Percentiles rank a stretch among this genome's conserved stretches.
Evolutionary conservation across 2,888 invertebrate genomes (phyloP).

Genomic region (Mechanitis mazaeus): DNA sequence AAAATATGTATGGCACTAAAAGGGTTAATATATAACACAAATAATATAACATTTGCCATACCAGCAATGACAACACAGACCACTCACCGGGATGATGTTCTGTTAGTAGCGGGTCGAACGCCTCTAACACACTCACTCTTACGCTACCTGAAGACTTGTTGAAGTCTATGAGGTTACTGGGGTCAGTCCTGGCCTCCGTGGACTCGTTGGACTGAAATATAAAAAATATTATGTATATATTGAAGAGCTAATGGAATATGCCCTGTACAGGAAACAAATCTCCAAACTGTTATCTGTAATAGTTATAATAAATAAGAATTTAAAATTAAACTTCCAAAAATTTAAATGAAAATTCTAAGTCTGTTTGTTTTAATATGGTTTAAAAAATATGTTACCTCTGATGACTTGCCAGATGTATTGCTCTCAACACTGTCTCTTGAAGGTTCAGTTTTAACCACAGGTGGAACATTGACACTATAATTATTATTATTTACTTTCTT

Average conservation of each 20-base stretch:
- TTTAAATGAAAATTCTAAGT: not conserved
- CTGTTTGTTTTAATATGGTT: not conserved
- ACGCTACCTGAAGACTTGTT: constrained; percentile 68
- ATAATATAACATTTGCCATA: constrained; percentile 21
- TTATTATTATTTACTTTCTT: constrained; percentile 34
- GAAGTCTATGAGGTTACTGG: constrained; percentile 69
- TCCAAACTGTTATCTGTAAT: too few relatives aligned
- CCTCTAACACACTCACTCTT: constrained; percentile 85
- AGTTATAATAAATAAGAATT: too few relatives aligned
- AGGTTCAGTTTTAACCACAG: constrained; percentile 44
- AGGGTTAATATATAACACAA: not conserved
- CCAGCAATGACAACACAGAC: constrained; percentile 40
- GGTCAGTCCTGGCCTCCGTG: constrained; percentile 56
- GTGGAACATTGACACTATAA: constrained; percentile 33
- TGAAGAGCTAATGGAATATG: not conserved
- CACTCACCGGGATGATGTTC: constrained; percentile 77
- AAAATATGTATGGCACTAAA: too few relatives aligned
- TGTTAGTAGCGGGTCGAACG: constrained; percentile 89
- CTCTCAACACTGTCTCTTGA: constrained; percentile 47
- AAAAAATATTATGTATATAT: not conserved
- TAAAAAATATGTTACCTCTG: constrained; percentile 45
- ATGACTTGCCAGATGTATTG: constrained; percentile 49
- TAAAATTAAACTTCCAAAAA: too few relatives aligned
- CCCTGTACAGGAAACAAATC: too few relatives aligned
- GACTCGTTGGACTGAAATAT: constrained; percentile 55